Evolutionary conservation across 2,797 vertebrate genomes (phyloP).

Genomic region (Pogonophryne albipinna): DNA sequence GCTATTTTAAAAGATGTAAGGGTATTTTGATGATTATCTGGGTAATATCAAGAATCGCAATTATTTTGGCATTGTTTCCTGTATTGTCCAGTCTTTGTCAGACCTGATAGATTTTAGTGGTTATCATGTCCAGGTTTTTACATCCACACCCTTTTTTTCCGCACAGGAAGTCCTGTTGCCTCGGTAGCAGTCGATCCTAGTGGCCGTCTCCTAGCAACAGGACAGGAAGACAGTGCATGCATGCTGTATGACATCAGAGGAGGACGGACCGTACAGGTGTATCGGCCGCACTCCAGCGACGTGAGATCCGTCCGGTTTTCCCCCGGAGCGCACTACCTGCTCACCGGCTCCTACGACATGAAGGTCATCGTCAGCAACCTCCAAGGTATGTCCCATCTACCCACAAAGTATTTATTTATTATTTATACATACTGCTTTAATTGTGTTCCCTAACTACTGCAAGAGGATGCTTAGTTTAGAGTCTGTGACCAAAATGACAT

Average conservation of each 20-base stretch:
- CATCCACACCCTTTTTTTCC: background rate
- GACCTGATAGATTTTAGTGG: background rate
- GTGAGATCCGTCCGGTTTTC: slow-evolving; percentile 97
- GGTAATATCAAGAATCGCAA: no score
- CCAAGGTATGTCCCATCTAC: slow-evolving; percentile 86
- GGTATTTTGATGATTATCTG: no score
- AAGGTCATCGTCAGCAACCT: slow-evolving; percentile 96
- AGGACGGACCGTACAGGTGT: slow-evolving; percentile 95
- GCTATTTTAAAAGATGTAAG: no score
- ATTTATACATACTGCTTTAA: background rate
- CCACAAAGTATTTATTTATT: background rate
- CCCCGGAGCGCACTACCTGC: slow-evolving; percentile 95
- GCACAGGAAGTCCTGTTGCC: slow-evolving; percentile 94
- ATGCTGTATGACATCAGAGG: slow-evolving; percentile 98
- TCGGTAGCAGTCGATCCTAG: slow-evolving; percentile 98
- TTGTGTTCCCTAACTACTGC: no score
- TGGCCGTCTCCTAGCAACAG: slow-evolving; percentile 94
- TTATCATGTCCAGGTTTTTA: background rate
- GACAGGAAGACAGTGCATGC: slow-evolving; percentile 96
- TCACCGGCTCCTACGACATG: slow-evolving; percentile 97
- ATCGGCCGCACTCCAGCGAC: slow-evolving; percentile 93
- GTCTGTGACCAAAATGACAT: no score
- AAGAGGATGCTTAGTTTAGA: no score
- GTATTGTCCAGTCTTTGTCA: no score
- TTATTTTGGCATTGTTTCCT: no score